phyloP scores from a whole-genome alignment of 2,797 vertebrate species.

The Argya squamiceps region DNA sequence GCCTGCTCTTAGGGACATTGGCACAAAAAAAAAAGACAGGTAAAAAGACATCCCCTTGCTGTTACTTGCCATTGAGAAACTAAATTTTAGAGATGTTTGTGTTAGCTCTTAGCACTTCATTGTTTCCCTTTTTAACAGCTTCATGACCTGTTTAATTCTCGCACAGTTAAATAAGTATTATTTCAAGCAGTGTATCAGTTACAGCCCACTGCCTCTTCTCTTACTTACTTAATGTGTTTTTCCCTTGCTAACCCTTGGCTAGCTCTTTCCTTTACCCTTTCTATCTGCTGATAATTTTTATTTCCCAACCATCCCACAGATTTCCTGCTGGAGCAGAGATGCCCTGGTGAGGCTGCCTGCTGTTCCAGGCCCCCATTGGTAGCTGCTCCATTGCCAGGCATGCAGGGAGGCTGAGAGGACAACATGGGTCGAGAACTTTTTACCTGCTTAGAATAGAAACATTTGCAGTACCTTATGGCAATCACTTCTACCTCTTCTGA shows the following conservation, averaged over 20 bases:
- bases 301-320: background rate
- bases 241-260: background rate
- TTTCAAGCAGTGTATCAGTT: constrained; percentile 56
- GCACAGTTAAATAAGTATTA: constrained; percentile 24
- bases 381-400: fast-evolving
- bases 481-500: background rate
- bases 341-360: background rate
- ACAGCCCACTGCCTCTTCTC: constrained; percentile 28
- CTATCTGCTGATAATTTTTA: background rate
- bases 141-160: constrained; percentile 59
- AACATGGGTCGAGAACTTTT: background rate
- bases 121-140: constrained; percentile 21
- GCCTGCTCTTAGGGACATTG: background rate
- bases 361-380: background rate
- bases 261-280: background rate
- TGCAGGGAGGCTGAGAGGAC: background rate
- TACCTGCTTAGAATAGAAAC: background rate
- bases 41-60: background rate
- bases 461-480: background rate
- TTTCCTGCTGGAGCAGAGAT: background rate
- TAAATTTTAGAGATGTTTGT: background rate
- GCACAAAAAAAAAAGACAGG: background rate
- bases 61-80: background rate
- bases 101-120: background rate
- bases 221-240: constrained; percentile 44